Evolutionary conservation across 2,888 invertebrate species (phyloP).

Genomic region (Seladonia tumulorum): DNA sequence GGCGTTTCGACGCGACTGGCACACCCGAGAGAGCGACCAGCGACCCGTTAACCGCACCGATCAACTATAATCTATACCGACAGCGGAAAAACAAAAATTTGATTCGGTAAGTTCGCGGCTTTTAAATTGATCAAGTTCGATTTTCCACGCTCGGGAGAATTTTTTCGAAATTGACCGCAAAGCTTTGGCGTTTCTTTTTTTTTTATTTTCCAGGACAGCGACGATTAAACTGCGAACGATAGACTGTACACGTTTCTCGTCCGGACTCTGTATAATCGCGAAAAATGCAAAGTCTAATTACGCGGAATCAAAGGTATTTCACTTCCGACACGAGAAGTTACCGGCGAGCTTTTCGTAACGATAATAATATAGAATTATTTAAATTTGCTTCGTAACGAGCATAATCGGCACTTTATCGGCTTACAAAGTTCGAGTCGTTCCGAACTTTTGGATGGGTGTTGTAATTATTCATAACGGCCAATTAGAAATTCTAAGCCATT

Average conservation of each 20-base stretch:
- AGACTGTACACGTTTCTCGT: background rate
- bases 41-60: background rate
- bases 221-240: background rate
- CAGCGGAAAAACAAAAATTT: background rate
- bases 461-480: background rate
- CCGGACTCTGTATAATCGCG: background rate
- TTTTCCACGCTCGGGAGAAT: background rate
- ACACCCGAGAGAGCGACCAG: background rate
- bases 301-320: background rate
- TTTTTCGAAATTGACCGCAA: background rate
- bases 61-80: constrained; percentile 7
- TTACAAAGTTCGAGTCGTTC: background rate
- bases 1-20: background rate
- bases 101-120: background rate
- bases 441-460: background rate
- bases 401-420: background rate
- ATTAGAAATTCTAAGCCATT: background rate
- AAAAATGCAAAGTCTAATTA: background rate
- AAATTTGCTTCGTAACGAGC: background rate
- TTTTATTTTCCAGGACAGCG: background rate
- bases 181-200: background rate
- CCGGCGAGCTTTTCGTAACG: background rate
- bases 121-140: background rate
- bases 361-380: constrained; percentile 2
- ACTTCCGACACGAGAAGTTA: background rate